A percentile compares a stretch with the other conserved stretches of the same genome.
Evolutionary conservation across 2,113 vertebrate genomes (phyloP).

Genomic region (Cyprinodon variegatus): DNA sequence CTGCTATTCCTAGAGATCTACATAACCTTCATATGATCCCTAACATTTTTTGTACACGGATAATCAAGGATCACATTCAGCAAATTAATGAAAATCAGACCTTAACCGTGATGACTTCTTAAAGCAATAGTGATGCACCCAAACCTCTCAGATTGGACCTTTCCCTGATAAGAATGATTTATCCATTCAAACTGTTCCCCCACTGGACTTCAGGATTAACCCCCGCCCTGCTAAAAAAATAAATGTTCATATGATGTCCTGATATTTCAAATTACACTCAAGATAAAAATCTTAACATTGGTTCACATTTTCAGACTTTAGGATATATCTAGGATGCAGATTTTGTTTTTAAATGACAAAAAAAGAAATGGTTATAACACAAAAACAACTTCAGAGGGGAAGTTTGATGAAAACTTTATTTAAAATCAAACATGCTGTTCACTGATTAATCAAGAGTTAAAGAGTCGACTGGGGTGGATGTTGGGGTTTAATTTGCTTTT

Average conservation of each 20-base stretch:
- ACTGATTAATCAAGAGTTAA: too few relatives aligned
- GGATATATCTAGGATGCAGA: not conserved
- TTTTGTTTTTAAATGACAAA: not conserved
- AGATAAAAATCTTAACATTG: not conserved
- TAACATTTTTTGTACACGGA: not conserved
- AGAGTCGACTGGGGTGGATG: too few relatives aligned
- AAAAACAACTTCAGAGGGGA: too few relatives aligned
- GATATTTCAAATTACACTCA: not conserved
- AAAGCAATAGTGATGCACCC: not conserved
- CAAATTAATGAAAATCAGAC: not conserved
- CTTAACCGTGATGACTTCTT: not conserved
- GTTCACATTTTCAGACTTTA: not conserved
- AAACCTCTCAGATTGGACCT: not conserved
- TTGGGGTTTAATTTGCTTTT: too few relatives aligned
- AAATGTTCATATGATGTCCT: not conserved
- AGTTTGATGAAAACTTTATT: too few relatives aligned
- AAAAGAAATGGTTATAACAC: not conserved
- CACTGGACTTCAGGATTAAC: not conserved
- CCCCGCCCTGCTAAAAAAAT: not conserved
- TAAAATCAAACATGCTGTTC: too few relatives aligned
- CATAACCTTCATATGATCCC: not conserved
- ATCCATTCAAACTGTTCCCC: not conserved
- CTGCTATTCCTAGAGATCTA: constrained; percentile 11
- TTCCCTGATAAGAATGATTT: too few relatives aligned
- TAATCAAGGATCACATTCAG: constrained; percentile 1